phyloP scores from a whole-genome alignment of 30 jellyfish, hydroid and myxozoan species.

The Cassiopea xamachana region DNA sequence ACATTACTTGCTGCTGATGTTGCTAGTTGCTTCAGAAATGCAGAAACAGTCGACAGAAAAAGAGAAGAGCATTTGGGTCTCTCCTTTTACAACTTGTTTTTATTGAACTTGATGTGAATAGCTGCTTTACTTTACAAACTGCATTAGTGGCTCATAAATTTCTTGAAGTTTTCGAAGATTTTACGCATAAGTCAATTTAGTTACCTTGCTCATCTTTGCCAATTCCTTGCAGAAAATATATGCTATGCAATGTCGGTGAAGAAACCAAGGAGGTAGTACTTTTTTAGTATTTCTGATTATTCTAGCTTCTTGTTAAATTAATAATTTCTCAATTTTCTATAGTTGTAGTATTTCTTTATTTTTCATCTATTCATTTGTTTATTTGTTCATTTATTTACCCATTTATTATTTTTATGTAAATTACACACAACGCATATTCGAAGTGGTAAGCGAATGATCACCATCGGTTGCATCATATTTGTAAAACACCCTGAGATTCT shows the following conservation, averaged over 20 bases:
- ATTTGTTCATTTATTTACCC: background rate
- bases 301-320: no score
- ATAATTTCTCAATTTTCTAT: background rate
- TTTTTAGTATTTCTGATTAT: no score
- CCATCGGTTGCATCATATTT: no score
- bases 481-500: no score
- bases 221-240: slow-evolving; percentile 40
- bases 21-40: background rate
- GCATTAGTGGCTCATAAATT: background rate
- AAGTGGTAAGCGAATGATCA: no score
- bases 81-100: no score
- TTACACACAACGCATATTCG: no score
- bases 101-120: no score
- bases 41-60: background rate
- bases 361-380: no score
- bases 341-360: background rate
- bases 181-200: background rate
- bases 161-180: background rate
- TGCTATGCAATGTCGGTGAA: slow-evolving; percentile 54
- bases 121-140: background rate
- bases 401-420: background rate
- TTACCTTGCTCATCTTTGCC: background rate
- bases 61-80: no score
- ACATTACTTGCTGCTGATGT: background rate
- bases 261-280: slow-evolving; percentile 60